A percentile compares a stretch with the other conserved stretches of the same genome.
Evolutionary conservation across 2,888 invertebrate genomes (phyloP).

Genomic region (Anaspis maculata): DNA sequence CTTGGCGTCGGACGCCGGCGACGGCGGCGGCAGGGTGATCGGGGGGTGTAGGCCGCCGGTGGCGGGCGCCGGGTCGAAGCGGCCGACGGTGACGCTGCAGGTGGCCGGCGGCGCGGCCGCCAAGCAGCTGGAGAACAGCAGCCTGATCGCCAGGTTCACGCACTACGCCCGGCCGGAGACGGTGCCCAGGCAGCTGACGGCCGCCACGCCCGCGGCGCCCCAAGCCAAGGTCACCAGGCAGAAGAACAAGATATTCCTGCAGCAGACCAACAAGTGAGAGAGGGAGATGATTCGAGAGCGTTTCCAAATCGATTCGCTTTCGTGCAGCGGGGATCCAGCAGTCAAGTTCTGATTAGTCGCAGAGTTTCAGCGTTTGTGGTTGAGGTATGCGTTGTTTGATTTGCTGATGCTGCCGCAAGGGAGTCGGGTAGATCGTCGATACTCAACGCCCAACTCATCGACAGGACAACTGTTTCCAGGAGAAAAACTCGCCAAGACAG

Average conservation of each 20-base stretch:
- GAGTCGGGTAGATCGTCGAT: too few species aligned
- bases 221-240: slow-evolving; percentile 75
- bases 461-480: too few species aligned
- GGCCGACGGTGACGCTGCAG: slow-evolving; percentile 14
- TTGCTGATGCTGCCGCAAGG: too few species aligned
- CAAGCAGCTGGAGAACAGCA: slow-evolving; percentile 43
- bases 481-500: too few species aligned
- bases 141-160: slow-evolving; percentile 47
- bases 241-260: slow-evolving; percentile 76
- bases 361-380: too few species aligned
- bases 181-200: slow-evolving; percentile 53
- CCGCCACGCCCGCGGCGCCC: slow-evolving; percentile 48
- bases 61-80: slow-evolving; percentile 11
- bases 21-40: slow-evolving; percentile 5
- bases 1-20: slow-evolving; percentile 31
- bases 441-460: too few species aligned
- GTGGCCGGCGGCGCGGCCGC: slow-evolving; percentile 21
- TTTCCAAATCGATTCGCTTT: too few species aligned
- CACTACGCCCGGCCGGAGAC: slow-evolving; percentile 39
- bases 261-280: slow-evolving; percentile 49
- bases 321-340: too few species aligned
- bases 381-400: too few species aligned
- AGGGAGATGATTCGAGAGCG: too few species aligned
- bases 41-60: slow-evolving; percentile 5
- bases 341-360: too few species aligned